Evolutionary conservation across 2,888 invertebrate genomes (phyloP).

Genomic region (Stenodera caucasica): DNA sequence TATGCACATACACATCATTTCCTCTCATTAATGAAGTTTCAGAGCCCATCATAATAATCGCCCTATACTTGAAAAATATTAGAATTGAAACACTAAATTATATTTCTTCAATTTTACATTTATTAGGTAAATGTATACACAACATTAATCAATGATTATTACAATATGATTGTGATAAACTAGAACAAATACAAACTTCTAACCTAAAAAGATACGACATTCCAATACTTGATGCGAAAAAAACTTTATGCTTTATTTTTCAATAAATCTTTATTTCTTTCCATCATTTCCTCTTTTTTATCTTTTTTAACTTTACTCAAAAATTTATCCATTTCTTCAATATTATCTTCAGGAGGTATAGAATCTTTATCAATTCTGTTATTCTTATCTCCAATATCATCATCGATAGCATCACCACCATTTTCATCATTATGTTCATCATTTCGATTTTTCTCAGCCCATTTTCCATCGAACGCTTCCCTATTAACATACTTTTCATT

Average conservation of each 20-base stretch:
- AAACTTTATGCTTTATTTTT: slow-evolving; percentile 47
- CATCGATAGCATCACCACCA: slow-evolving; percentile 28
- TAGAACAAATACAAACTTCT: slow-evolving; percentile 8
- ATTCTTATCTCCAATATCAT: slow-evolving; percentile 33
- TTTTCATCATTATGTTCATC: slow-evolving; percentile 31
- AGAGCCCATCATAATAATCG: background rate
- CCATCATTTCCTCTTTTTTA: slow-evolving; percentile 61
- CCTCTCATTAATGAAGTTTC: slow-evolving; percentile 9
- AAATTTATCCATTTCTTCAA: slow-evolving; percentile 63
- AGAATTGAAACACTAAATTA: background rate
- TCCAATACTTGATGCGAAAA: background rate
- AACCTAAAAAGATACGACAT: slow-evolving; percentile 8
- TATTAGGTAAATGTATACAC: slow-evolving; percentile 10
- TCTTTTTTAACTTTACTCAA: slow-evolving; percentile 61
- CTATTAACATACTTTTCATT: slow-evolving; percentile 60
- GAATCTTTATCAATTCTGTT: slow-evolving; percentile 25
- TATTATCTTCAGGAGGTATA: slow-evolving; percentile 52
- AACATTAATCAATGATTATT: slow-evolving; percentile 7
- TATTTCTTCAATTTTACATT: slow-evolving; percentile 6
- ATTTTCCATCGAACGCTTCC: slow-evolving; percentile 68
- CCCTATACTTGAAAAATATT: background rate
- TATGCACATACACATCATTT: slow-evolving; percentile 11
- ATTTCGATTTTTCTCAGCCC: slow-evolving; percentile 62
- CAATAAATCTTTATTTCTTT: slow-evolving; percentile 58
- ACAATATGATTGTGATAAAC: background rate